Evolutionary conservation across 2,888 invertebrate species (phyloP).

Genomic region (Phasia obesa): DNA sequence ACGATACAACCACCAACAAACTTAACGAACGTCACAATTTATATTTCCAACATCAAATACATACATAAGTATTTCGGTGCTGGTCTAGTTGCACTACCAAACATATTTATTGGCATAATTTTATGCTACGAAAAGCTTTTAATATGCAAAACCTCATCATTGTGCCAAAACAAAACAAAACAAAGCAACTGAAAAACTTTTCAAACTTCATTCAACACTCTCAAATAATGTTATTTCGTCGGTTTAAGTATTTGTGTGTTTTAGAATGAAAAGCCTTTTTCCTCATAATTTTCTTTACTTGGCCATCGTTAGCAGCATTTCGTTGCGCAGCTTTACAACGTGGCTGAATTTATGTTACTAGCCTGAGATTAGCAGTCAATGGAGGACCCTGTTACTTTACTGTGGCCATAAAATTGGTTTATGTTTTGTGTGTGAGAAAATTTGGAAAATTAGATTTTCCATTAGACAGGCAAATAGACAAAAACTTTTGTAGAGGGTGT

Average conservation of each 20-base stretch:
- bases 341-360: constrained; percentile 65
- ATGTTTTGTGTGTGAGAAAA: constrained; percentile 56
- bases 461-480: constrained; percentile 58
- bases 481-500: constrained; percentile 35
- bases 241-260: too few relatives aligned
- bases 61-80: not conserved
- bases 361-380: constrained; percentile 58
- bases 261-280: constrained; percentile 43
- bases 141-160: constrained; percentile 56
- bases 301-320: constrained; percentile 33
- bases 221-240: constrained; percentile 33
- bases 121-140: constrained; percentile 45
- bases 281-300: constrained; percentile 35
- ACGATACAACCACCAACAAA: constrained; percentile 14
- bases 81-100: not conserved
- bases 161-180: constrained; percentile 25
- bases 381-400: constrained; percentile 37
- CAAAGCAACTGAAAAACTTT: constrained; percentile 51
- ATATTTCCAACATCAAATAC: not conserved
- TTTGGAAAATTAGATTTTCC: constrained; percentile 70
- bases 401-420: constrained; percentile 66
- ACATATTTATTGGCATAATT: constrained; percentile 21
- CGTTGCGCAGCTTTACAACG: constrained; percentile 56
- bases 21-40: constrained; percentile 21
- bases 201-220: constrained; percentile 28